Evolutionary conservation across 1,140 invertebrate genomes (phyloP).

Genomic region (Habropoda laboriosa): DNA sequence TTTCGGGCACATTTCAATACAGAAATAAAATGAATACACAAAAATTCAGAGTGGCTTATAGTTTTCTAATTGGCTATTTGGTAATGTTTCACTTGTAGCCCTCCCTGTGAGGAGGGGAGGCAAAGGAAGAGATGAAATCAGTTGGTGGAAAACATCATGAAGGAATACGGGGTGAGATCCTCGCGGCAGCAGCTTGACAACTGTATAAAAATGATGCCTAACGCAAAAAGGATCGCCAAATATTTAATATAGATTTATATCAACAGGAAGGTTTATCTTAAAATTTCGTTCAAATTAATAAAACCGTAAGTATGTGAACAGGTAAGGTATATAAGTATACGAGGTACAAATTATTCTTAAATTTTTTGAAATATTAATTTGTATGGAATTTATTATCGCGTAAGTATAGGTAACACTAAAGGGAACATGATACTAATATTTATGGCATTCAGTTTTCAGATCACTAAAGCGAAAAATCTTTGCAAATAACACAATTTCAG

Average conservation of each 20-base stretch:
- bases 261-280: constrained; percentile 59
- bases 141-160: constrained; percentile 56
- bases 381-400: not conserved
- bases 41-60: constrained; percentile 56
- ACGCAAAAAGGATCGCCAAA: constrained; percentile 52
- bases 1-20: constrained; percentile 60
- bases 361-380: not conserved
- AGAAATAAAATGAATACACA: constrained; percentile 64
- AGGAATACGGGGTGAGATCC: constrained; percentile 46
- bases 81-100: constrained; percentile 82
- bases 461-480: constrained; percentile 42
- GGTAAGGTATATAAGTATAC: constrained; percentile 54
- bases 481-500: constrained; percentile 35
- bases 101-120: constrained; percentile 80
- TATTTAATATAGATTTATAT: constrained; percentile 63
- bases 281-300: constrained; percentile 44
- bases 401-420: constrained; percentile 16
- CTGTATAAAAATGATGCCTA: constrained; percentile 55
- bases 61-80: constrained; percentile 81
- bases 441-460: constrained; percentile 70
- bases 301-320: constrained; percentile 59
- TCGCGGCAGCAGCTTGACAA: constrained; percentile 51
- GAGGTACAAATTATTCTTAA: not conserved
- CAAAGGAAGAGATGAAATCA: constrained; percentile 70
- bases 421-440: constrained; percentile 48